phyloP scores from a whole-genome alignment of 2,888 invertebrate species.

The Pristionchus entomophagus region DNA sequence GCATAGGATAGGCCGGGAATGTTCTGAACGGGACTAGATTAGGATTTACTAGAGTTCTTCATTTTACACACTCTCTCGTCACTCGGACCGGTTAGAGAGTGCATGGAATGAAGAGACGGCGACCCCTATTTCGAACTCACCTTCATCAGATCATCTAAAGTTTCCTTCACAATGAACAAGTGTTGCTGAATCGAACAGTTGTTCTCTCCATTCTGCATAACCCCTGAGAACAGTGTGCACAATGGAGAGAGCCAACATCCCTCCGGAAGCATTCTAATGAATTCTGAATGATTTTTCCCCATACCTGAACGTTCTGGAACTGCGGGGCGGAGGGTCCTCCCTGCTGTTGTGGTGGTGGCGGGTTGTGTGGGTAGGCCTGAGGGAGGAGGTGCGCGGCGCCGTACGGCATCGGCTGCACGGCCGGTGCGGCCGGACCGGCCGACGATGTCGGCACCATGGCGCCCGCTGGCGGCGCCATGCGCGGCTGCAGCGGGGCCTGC shows the following conservation, averaged over 20 bases:
- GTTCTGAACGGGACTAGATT: background rate
- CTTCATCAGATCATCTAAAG: background rate
- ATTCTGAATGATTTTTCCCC: background rate
- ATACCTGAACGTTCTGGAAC: slow-evolving; percentile 36
- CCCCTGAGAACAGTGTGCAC: no score
- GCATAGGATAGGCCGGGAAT: background rate
- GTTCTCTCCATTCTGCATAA: background rate
- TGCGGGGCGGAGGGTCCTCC: background rate
- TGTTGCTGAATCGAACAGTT: no score
- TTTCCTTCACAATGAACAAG: background rate
- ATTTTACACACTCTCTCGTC: no score
- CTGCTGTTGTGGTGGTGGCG: no score
- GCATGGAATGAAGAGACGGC: no score
- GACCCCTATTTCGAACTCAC: no score
- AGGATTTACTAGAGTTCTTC: no score
- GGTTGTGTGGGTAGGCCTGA: background rate
- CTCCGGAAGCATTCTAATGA: no score
- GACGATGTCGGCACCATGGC: background rate
- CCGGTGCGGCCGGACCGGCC: background rate
- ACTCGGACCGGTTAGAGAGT: no score
- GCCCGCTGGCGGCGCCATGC: no score
- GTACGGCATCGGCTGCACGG: background rate
- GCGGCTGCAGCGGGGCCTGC: background rate
- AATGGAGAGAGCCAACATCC: no score
- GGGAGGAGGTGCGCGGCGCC: background rate